Percentiles rank a stretch among this genome's conserved stretches.
phyloP scores from a whole-genome alignment of 1,140 invertebrate species.

The Danaus melanippus region DNA sequence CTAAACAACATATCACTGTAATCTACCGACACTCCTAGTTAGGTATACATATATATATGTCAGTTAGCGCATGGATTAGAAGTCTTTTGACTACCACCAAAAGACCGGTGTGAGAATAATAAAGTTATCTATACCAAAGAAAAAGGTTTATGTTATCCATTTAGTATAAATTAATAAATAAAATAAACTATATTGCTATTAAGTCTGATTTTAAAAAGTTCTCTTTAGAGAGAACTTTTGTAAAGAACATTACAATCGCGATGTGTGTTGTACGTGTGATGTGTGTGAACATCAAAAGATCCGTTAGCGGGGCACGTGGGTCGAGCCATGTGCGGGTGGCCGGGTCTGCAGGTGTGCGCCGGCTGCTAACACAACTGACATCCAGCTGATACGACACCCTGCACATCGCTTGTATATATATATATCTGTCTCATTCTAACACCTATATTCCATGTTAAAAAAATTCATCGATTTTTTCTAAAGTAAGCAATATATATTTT shows the following conservation, averaged over 20 bases:
- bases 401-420: background rate
- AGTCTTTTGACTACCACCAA: background rate
- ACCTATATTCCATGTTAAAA: background rate
- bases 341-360: constrained; percentile 26
- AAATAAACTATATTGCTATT: background rate
- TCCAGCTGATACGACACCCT: constrained; percentile 20
- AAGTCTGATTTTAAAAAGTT: background rate
- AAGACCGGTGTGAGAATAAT: background rate
- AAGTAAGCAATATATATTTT: background rate
- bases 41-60: constrained; percentile 17
- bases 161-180: background rate
- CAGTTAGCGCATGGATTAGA: constrained; percentile 12
- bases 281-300: constrained; percentile 5
- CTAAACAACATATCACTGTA: constrained; percentile 22
- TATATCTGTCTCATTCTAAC: background rate
- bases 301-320: constrained; percentile 20
- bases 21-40: constrained; percentile 14
- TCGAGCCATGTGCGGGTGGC: constrained; percentile 22
- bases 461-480: constrained; percentile 3
- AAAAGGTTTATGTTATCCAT: background rate
- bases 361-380: constrained; percentile 14
- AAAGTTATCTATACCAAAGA: background rate
- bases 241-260: no score
- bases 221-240: background rate
- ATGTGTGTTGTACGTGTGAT: background rate